These are phyloP conservation scores for Coelinius sp. DNA, from an alignment of 2,888 invertebrate species.

Conservation along the genomic window DNA sequence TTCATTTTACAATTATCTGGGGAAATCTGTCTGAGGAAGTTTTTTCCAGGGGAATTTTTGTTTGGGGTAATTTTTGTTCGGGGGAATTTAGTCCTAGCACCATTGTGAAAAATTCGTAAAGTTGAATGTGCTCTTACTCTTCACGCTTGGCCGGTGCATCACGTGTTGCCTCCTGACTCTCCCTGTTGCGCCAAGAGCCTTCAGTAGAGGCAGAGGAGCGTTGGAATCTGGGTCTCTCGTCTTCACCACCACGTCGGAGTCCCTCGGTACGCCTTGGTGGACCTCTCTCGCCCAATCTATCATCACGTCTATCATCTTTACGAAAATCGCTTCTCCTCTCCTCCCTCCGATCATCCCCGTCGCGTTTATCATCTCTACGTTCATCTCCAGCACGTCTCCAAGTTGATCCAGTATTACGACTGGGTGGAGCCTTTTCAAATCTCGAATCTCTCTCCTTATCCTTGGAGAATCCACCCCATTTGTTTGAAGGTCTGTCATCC, in stretches of 20 bases:
- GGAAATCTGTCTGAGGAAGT: too few species aligned
- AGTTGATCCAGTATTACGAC: slow-evolving; percentile 30
- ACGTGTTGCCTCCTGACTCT: slow-evolving; percentile 32
- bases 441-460: slow-evolving; percentile 30
- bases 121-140: slow-evolving; percentile 33
- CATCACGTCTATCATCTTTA: slow-evolving; percentile 49
- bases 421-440: slow-evolving; percentile 33
- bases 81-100: too few species aligned
- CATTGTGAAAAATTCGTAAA: too few species aligned
- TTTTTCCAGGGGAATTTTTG: too few species aligned
- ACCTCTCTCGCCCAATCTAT: slow-evolving; percentile 39
- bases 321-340: slow-evolving; percentile 55
- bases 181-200: slow-evolving; percentile 25
- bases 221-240: slow-evolving; percentile 32
- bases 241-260: slow-evolving; percentile 22
- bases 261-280: slow-evolving; percentile 11
- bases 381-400: slow-evolving; percentile 47
- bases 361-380: slow-evolving; percentile 50
- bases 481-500: slow-evolving; percentile 38
- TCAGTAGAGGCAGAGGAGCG: slow-evolving; percentile 32
- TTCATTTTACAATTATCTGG: too few species aligned
- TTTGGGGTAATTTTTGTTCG: too few species aligned
- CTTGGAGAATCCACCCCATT: slow-evolving; percentile 20
- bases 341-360: slow-evolving; percentile 46
- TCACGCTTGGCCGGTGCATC: slow-evolving; percentile 29